These are phyloP conservation scores for Sphenodon punctatus DNA, from an alignment of 2,797 vertebrate genomes.

Conservation along the genomic window DNA sequence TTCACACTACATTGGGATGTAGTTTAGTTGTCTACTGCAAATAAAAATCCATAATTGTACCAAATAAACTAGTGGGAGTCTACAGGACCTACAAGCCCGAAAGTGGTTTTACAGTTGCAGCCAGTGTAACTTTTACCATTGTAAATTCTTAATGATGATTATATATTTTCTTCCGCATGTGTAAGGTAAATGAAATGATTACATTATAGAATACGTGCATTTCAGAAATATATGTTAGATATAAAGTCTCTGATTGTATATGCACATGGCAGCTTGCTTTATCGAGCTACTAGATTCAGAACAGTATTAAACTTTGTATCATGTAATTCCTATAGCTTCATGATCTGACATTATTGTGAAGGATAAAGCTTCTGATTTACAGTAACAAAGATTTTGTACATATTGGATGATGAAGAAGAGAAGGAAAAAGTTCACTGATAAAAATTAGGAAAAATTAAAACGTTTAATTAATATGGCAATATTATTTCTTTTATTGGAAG, in stretches of 20 bases:
- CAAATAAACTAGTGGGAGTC: too few species aligned
- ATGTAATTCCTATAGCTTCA: not conserved
- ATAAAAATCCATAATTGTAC: too few species aligned
- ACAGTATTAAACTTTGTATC: not conserved
- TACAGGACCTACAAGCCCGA: too few species aligned
- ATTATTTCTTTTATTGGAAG: not conserved
- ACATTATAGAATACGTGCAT: too few species aligned
- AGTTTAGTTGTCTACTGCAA: too few species aligned
- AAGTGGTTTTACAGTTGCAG: too few species aligned
- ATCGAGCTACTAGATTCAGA: not conserved
- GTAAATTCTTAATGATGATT: not conserved
- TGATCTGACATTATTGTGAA: not conserved
- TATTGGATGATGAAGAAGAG: not conserved
- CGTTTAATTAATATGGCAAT: not conserved
- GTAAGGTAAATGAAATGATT: too few species aligned
- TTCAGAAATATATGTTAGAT: not conserved
- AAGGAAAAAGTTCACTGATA: not conserved
- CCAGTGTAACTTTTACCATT: not conserved
- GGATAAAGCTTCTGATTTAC: not conserved
- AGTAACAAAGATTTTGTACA: not conserved
- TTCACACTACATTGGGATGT: too few species aligned
- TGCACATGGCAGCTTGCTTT: not conserved
- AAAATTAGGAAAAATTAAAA: too few species aligned
- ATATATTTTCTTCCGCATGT: accelerated
- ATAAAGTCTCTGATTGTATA: not conserved